Base-by-base conservation (phyloP, 2,888 invertebrate genomes). In the Caenorhabditis sulstoni region DNA sequence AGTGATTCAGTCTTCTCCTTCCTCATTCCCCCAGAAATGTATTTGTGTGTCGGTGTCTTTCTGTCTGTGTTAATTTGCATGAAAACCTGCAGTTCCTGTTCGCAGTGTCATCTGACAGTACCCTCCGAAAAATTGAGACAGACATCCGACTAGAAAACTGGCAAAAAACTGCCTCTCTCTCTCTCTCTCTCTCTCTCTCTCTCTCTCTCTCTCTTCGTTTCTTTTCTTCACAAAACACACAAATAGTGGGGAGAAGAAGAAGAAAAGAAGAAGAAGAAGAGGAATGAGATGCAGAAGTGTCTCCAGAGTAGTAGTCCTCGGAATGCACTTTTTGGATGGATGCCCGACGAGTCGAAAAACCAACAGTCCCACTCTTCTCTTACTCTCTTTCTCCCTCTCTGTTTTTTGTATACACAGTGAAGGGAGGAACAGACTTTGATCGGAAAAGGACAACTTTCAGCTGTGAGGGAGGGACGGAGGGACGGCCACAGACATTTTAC, bases 401-500 rank as follows among this genome's bases (percentile, higher is more conserved):
- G 29, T 35, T 70, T 61, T 70, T 57, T 70, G 35, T 53, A 47
- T 29, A 65, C 45, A 57, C 22, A 64, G 49, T 49, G 35, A 41
- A 3, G 55, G 14, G 22, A 44, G 44, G 44, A 14, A 39, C 50
- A 55, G 57, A 68, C 66, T 68, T 70, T 65, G 73, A 74, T 65
- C 64, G 73, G 49, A 41, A 74, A 65, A 74, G 73, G 65, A 59
- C 64, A 65, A 55, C 47, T 58, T 55, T 47, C 52, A 62, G 62
- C 55, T 45, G 47, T n/a, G 12, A 12, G 14, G 23, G 23, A 29
- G 37, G 45, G 65, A 53, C 57, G 65, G 44, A 53, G 50, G 37
- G 55, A 55, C 22, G 7, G 29, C 3, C 4, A 29, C 29, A 29
- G 29, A 29, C 29, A 7, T 52, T 58, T 39, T 50, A 55, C 50